These are phyloP conservation scores for Falco columbarius DNA, from an alignment of 2,797 vertebrate genomes.

Conservation along the genomic window DNA sequence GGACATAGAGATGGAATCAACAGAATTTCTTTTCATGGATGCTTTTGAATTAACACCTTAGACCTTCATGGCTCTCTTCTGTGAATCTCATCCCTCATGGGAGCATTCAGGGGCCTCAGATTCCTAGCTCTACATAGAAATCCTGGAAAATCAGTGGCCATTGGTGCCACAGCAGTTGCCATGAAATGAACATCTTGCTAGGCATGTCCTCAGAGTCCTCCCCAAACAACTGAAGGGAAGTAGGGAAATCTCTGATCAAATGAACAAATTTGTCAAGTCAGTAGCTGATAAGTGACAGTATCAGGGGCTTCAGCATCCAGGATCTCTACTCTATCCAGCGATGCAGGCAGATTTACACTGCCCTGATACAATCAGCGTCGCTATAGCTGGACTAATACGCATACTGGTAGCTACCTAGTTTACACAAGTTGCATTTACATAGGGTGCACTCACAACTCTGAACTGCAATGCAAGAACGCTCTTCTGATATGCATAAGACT, in stretches of 20 bases:
- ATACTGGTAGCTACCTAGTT: background rate
- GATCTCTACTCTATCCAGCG: background rate
- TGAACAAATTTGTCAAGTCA: background rate
- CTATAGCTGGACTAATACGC: background rate
- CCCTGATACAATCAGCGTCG: background rate
- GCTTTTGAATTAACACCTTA: background rate
- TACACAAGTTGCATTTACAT: fast-evolving
- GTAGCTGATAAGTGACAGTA: background rate
- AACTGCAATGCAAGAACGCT: background rate
- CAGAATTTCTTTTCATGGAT: background rate
- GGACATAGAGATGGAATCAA: background rate
- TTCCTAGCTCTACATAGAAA: background rate
- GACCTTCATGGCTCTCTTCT: background rate
- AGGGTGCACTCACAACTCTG: background rate
- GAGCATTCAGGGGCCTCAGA: background rate
- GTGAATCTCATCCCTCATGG: background rate
- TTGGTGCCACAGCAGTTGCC: background rate
- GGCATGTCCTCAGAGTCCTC: background rate
- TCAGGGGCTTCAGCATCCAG: background rate
- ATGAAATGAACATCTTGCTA: background rate
- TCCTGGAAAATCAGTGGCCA: background rate
- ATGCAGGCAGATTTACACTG: background rate
- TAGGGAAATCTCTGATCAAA: background rate
- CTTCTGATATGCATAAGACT: background rate
- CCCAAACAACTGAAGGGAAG: background rate